These are phyloP conservation scores for Brachylomia viminalis DNA, from an alignment of 2,888 invertebrate species.

Conservation along the genomic window DNA sequence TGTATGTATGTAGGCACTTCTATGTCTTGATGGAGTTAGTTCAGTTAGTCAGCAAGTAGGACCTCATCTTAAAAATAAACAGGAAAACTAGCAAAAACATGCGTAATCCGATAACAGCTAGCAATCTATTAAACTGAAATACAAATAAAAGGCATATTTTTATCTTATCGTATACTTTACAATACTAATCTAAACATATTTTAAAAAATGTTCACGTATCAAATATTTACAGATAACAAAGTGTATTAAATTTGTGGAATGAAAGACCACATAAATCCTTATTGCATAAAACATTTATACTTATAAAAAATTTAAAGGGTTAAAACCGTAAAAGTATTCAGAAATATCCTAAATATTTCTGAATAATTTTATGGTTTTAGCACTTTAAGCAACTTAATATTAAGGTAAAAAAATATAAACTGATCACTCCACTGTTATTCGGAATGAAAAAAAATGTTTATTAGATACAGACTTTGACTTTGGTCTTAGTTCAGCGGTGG, in stretches of 20 bases:
- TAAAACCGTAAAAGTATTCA: background rate
- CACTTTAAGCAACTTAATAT: background rate
- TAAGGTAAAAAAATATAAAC: background rate
- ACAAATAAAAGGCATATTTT: constrained; percentile 28
- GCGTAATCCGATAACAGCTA: constrained; percentile 16
- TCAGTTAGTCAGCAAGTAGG: background rate
- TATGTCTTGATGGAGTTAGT: background rate
- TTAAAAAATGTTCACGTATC: background rate
- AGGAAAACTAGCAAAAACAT: background rate
- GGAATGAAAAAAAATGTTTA: background rate
- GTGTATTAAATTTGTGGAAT: background rate
- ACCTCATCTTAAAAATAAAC: background rate
- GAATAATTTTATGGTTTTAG: too few relatives aligned
- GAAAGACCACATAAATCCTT: background rate
- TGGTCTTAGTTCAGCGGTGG: background rate
- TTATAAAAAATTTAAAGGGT: background rate
- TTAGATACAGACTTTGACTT: background rate
- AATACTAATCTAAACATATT: constrained; percentile 18
- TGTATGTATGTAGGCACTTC: background rate
- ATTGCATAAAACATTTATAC: background rate
- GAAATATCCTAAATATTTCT: too few relatives aligned
- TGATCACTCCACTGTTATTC: background rate
- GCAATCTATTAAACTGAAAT: background rate
- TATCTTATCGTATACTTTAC: constrained; percentile 46
- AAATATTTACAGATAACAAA: constrained; percentile 12